Evolutionary conservation across 2,888 invertebrate genomes (phyloP).

Genomic region (Stegana nigrithorax): DNA sequence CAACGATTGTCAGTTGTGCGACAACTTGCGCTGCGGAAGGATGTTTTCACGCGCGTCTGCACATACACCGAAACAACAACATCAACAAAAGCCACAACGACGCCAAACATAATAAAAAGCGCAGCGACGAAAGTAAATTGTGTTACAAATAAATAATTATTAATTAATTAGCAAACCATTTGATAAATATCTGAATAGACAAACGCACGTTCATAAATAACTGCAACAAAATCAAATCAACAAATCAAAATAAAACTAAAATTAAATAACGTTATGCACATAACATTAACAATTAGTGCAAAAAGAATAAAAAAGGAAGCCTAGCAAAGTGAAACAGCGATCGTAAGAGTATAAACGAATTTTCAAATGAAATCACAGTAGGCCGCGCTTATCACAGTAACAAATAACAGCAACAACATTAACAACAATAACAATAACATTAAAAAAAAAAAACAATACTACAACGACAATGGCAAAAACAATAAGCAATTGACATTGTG

Average conservation of each 20-base stretch:
- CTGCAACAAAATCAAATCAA: not conserved
- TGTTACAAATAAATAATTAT: no score
- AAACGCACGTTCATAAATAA: not conserved
- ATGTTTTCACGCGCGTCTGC: slow-evolving; percentile 69
- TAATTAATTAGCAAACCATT: not conserved
- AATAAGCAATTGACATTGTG: slow-evolving; percentile 41
- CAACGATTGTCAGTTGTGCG: slow-evolving; percentile 71
- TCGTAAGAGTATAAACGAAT: not conserved
- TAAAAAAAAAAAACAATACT: slow-evolving; percentile 1
- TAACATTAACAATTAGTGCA: slow-evolving; percentile 3
- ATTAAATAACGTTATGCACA: no score
- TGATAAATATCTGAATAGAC: not conserved
- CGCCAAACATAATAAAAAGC: not conserved
- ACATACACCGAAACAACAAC: slow-evolving; percentile 25
- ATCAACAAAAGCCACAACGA: not conserved
- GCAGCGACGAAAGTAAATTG: slow-evolving; percentile 39
- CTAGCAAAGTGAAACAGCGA: no score
- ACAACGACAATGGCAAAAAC: slow-evolving; percentile 20
- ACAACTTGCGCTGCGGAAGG: slow-evolving; percentile 73
- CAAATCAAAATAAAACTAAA: not conserved
- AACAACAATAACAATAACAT: not conserved
- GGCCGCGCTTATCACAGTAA: not conserved
- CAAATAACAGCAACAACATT: slow-evolving; percentile 14
- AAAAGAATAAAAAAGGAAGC: no score
- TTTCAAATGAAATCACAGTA: slow-evolving; percentile 5